Conservation (phyloP, 2,113 vertebrate species). For the Phaethornis superciliosus region DNA sequence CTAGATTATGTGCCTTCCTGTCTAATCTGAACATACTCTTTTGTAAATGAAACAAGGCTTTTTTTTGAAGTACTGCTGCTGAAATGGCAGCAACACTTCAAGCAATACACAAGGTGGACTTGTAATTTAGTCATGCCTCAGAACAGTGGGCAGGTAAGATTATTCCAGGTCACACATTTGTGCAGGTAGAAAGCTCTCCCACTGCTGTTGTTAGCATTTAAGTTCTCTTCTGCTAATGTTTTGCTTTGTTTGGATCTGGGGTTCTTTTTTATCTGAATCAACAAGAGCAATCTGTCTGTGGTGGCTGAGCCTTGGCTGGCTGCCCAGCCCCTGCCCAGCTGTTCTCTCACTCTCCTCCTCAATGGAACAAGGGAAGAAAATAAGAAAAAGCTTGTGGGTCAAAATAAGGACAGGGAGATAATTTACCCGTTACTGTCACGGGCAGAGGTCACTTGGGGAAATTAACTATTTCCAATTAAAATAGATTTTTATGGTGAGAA, state of each 20-base stretch:
- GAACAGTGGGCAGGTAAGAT: not conserved
- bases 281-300: not conserved
- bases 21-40: not conserved
- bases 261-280: not conserved
- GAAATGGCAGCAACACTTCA: not conserved
- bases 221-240: not conserved
- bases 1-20: not conserved
- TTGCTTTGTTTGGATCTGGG: not conserved
- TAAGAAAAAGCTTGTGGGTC: not conserved
- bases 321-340: accelerated
- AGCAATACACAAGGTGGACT: not conserved
- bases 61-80: not conserved
- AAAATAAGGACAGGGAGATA: not conserved
- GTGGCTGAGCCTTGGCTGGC: not conserved
- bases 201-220: not conserved
- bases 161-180: not conserved
- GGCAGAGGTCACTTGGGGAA: not conserved
- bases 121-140: not conserved
- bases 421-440: not conserved
- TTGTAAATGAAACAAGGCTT: not conserved
- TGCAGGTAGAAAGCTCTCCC: not conserved
- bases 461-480: not conserved
- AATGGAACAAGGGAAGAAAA: not conserved
- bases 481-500: not conserved
- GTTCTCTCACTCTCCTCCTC: not conserved